phyloP scores from a whole-genome alignment of 2,113 vertebrate genomes.

The Anser cygnoides region DNA sequence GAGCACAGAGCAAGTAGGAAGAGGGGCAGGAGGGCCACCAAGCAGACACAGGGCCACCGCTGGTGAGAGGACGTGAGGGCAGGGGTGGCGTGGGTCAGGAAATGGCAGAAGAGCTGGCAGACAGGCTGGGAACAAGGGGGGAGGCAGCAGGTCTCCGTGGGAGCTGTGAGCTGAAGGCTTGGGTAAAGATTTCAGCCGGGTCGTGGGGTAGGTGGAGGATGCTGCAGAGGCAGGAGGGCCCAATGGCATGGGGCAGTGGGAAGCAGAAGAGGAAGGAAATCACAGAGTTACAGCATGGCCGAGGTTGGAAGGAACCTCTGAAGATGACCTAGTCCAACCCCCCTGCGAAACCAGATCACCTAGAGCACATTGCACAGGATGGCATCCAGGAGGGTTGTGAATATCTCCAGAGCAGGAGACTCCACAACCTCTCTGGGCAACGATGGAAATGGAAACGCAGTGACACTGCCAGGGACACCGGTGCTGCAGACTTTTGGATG shows the following conservation, averaged over 20 bases:
- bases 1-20: neutral
- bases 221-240: neutral
- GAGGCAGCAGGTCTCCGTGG: neutral
- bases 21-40: neutral
- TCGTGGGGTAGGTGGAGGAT: neutral
- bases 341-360: too few relatives aligned
- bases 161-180: neutral
- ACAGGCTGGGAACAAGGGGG: neutral
- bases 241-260: neutral
- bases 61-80: neutral
- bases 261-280: neutral
- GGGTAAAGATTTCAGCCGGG: neutral
- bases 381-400: too few relatives aligned
- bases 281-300: too few relatives aligned
- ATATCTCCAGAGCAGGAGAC: too few relatives aligned
- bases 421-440: too few relatives aligned
- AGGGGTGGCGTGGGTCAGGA: neutral
- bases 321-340: too few relatives aligned
- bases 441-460: neutral
- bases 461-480: neutral
- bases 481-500: neutral
- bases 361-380: too few relatives aligned
- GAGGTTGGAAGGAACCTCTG: too few relatives aligned
- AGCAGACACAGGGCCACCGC: rapidly evolving
- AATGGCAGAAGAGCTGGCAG: neutral